Percentiles rank a stretch among this genome's conserved stretches.
phyloP scores from a whole-genome alignment of 2,797 vertebrate genomes.

The Scyliorhinus canicula region DNA sequence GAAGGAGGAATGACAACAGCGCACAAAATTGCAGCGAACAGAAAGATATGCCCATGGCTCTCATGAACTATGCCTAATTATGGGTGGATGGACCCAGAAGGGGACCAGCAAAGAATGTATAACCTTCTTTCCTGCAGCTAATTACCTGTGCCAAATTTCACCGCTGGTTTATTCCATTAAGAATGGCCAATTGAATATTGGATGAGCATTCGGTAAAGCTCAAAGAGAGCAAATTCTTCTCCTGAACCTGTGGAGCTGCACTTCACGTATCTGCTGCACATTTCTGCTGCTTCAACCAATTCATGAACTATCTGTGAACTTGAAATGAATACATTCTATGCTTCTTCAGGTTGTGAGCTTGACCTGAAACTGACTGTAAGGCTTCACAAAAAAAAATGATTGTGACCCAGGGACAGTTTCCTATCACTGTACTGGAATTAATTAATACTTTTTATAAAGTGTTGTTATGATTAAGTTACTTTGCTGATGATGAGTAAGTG shows the following conservation, averaged over 20 bases:
- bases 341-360: constrained; percentile 27
- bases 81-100: not conserved
- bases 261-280: not conserved
- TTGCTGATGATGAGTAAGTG: not conserved
- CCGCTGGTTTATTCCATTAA: not conserved
- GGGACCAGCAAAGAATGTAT: not conserved
- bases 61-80: not conserved
- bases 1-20: not conserved
- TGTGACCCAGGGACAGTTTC: constrained; percentile 14
- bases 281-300: not conserved
- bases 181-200: not conserved
- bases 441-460: constrained; percentile 6
- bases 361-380: constrained; percentile 11
- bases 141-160: no score
- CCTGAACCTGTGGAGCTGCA: not conserved
- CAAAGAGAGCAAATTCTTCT: not conserved
- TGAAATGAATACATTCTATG: constrained; percentile 16
- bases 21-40: not conserved
- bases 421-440: constrained; percentile 18
- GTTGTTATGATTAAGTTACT: constrained; percentile 16
- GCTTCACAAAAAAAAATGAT: constrained; percentile 6
- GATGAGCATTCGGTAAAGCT: not conserved
- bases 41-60: not conserved
- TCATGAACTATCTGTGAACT: constrained; percentile 23
- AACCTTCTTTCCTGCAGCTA: not conserved